Conservation (phyloP, 2,888 invertebrate species). For the Rhyacophila evoluta region DNA sequence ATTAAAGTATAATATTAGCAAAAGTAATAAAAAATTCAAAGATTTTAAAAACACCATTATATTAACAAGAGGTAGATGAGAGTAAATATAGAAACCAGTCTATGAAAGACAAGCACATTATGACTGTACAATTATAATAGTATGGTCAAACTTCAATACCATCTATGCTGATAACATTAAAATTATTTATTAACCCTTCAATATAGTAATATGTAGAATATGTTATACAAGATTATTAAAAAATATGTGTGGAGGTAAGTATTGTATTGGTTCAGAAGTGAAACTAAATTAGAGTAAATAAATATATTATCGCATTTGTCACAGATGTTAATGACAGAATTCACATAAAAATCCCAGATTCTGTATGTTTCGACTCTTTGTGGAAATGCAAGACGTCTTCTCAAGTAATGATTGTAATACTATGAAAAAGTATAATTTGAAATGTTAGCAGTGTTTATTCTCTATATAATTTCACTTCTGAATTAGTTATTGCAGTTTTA, state of each 20-base stretch:
- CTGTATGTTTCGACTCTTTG: too few relatives aligned
- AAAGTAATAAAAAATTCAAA: background rate
- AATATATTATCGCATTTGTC: too few relatives aligned
- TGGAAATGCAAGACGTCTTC: too few relatives aligned
- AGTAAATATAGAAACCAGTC: background rate
- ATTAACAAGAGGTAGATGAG: constrained; percentile 6
- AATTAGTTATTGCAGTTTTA: background rate
- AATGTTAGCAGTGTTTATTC: too few relatives aligned
- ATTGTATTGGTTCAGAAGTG: background rate
- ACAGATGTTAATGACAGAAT: too few relatives aligned
- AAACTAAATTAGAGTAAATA: background rate
- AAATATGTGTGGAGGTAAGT: background rate
- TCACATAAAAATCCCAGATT: too few relatives aligned
- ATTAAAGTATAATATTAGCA: constrained; percentile 12
- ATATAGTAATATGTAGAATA: background rate
- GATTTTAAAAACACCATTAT: background rate
- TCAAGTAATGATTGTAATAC: too few relatives aligned
- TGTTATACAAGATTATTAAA: background rate
- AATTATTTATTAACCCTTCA: background rate
- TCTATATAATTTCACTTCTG: constrained; percentile 10
- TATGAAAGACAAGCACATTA: background rate
- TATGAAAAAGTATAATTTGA: too few relatives aligned
- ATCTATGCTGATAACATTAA: background rate
- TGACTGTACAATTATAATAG: background rate
- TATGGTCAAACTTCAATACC: constrained; percentile 4